Percentiles rank a stretch among this genome's conserved stretches.
phyloP scores from a whole-genome alignment of 2,888 invertebrate species.

The Argynnis bischoffii region DNA sequence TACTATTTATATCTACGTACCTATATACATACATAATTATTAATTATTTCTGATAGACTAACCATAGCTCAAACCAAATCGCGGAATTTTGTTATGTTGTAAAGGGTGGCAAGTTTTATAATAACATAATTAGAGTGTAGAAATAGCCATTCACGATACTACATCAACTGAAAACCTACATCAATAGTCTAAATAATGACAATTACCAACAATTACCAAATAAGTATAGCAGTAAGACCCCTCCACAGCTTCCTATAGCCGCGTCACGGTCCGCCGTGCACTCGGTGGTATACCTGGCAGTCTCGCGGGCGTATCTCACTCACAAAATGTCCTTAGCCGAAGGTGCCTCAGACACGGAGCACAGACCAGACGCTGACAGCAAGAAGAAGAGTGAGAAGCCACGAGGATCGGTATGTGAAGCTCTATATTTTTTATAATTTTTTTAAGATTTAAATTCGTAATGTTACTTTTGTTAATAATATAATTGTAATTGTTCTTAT shows the following conservation, averaged over 20 bases:
- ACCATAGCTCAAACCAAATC: too few relatives aligned
- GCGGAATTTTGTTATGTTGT: too few relatives aligned
- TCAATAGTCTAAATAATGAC: too few relatives aligned
- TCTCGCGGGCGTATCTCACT: constrained; percentile 58
- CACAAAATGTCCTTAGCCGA: constrained; percentile 77
- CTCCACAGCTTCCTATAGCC: constrained; percentile 57
- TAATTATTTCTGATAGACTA: too few relatives aligned
- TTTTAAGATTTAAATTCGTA: not conserved
- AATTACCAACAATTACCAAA: constrained; percentile 33
- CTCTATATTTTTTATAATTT: constrained; percentile 5
- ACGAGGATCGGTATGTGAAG: constrained; percentile 44
- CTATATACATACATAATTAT: too few relatives aligned
- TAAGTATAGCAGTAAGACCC: constrained; percentile 29
- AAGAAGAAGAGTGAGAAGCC: constrained; percentile 45
- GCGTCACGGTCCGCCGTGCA: constrained; percentile 66
- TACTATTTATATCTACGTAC: too few relatives aligned
- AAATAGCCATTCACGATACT: too few relatives aligned
- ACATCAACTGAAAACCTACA: too few relatives aligned
- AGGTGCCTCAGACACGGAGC: constrained; percentile 72
- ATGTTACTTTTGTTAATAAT: too few relatives aligned
- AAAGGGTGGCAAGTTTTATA: too few relatives aligned
- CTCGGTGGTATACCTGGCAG: constrained; percentile 61
- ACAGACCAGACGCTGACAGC: constrained; percentile 46
- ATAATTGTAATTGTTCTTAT: too few relatives aligned
- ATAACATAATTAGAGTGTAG: too few relatives aligned